Base-by-base conservation (phyloP, 2,888 invertebrate genomes). In the Stenoptilia bipunctidactyla region DNA sequence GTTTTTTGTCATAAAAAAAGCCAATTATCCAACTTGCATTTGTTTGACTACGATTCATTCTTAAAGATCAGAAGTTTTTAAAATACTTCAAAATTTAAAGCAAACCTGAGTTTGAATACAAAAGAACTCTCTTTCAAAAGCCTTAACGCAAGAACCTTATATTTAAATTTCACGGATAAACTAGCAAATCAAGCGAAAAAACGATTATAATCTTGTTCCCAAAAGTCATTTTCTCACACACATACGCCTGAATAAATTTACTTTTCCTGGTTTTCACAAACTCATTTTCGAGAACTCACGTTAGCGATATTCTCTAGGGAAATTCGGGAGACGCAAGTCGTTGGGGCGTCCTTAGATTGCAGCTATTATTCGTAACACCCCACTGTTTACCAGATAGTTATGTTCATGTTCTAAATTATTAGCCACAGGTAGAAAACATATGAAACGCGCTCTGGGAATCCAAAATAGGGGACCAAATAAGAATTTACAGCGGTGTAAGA, bases 351-450 rank as follows among this genome's bases (percentile, higher is more conserved):
- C 56, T 56, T 69, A 75, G 76, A 80, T 82, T 79, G 79, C 67
- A 64, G 66, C 75, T 71, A 79, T 79, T 75, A 77, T 68, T 72
- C 58, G 64, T 59, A 63, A 67, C 71, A 56, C 57, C 73, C 75
- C 64, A 63, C 63, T 71, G 77, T 75, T 76, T 74, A 66, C 72
- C 56, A 50, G 62, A 75, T 77, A 76, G 74, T 75, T 73, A 70
- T 72, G 61, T 60, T 61, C 59, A 53, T 15, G 58, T 58, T 60
- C 61, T 66, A 68, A 74, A 72, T 79, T 71, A 79, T 71, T 70
- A 67, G 70, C 66, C 59, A 45, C 63, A 66, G 58, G 57, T 63
- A 61, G 48, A 51, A 56, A 59, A 60, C 59, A 59, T 51, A n/a
- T 30, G 12, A 30, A n/a, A 30, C 13, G 2, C 14, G 14, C 13